Evolutionary conservation across 2,113 vertebrate species (phyloP), one percentile per base, ranked within the genome.

Genomic region (Notarius lentiginosus): DNA sequence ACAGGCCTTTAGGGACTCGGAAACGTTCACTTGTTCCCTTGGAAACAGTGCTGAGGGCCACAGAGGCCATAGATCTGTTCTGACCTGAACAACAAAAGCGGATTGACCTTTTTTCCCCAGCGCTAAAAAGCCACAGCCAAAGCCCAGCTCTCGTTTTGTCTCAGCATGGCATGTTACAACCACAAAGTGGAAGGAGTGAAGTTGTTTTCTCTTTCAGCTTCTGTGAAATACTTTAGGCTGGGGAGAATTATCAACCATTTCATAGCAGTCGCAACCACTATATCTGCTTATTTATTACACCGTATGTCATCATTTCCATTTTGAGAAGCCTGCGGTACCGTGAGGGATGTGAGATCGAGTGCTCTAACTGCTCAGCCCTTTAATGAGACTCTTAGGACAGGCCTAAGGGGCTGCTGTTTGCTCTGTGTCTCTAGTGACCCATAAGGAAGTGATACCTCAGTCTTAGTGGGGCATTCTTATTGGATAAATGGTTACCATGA

Each of bases 1-100:
- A 61, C 76, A 86, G 88, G 88, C 90, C 83, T 90, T 27, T 91
- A 88, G 89, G 79, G 90, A 41, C 85, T 85, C 86, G 85, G 15
- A 86, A 87, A 83, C 56, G 20, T 80, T 80, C n/a, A 1, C 91
- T 91, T 90, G 95, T 94, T 94, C 91, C 94, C 93, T 92, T 92
- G 92, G 93, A 94, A 94, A 95, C 93, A 88, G 89, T 89, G 86
- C 90, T 89, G 87, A 10, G 89, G 92, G 90, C 92, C 89, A 88
- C 92, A 91, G 93, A 92, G 92, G 92, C 92, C 88, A 90, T 89
- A 27, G 84, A 79, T 89, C 84, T 88, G 86, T 89, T 82, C 87
- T 84, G 88, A 89, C 92, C 91, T 86, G 90, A 87, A 49, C 89
- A 92, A 87, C 86, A 87, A 87, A 87, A 84, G 86, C 83, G 22